Percentiles rank a stretch among this genome's conserved stretches.
Evolutionary conservation across 2,797 vertebrate genomes (phyloP).

Genomic region (Rhynchotus rufescens): DNA sequence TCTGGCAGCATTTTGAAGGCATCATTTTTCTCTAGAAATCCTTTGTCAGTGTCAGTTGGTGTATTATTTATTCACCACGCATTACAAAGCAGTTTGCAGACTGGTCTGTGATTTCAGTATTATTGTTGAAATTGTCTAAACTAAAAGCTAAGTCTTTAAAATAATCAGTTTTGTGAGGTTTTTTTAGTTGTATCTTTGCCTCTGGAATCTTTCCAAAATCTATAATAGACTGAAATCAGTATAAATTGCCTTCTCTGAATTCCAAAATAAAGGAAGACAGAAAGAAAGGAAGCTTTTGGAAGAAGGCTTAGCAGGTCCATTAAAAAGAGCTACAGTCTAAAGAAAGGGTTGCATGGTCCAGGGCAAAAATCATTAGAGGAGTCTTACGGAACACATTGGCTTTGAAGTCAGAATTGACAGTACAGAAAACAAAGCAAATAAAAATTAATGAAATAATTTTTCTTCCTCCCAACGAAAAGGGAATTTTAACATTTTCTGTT

Average conservation of each 20-base stretch:
- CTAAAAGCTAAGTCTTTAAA: conserved; percentile 44
- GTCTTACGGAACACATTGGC: background rate
- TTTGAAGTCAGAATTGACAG: conserved; percentile 9
- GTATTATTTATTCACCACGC: conserved; percentile 33
- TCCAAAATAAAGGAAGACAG: conserved; percentile 24
- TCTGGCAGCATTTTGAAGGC: conserved; percentile 10
- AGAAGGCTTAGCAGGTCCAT: conserved; percentile 15
- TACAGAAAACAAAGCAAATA: background rate
- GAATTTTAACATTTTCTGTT: background rate
- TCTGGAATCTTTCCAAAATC: conserved; percentile 52
- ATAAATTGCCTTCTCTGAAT: conserved; percentile 18
- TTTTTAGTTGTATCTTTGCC: conserved; percentile 9
- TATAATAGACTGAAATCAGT: conserved; percentile 17
- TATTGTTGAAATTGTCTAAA: conserved; percentile 53
- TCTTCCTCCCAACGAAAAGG: background rate
- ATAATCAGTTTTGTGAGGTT: background rate
- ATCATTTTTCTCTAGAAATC: background rate
- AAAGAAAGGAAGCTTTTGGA: background rate
- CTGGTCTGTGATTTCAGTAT: conserved; percentile 16
- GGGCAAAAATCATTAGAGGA: background rate
- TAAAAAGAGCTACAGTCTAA: conserved; percentile 14
- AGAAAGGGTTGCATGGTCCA: background rate
- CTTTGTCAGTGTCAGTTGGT: background rate
- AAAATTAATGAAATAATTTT: background rate
- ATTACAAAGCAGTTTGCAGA: conserved; percentile 37